Conservation (phyloP, 2,113 vertebrate genomes). For the Chaenocephalus aceratus region DNA sequence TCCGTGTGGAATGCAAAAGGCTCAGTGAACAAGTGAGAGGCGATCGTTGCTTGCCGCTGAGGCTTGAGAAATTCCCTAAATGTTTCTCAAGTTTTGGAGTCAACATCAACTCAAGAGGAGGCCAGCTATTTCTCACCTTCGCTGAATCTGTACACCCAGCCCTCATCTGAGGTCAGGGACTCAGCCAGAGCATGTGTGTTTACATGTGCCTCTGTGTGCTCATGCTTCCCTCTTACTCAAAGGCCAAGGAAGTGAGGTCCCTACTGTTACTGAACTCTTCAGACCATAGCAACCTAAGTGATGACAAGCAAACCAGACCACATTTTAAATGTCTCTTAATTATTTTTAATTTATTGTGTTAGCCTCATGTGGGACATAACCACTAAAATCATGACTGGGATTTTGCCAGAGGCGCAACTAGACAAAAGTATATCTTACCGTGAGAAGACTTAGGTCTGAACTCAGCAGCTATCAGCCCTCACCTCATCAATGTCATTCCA, state of each 20-base stretch:
- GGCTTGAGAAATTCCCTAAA: constrained; percentile 76
- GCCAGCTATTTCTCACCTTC: constrained; percentile 76
- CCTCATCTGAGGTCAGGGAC: constrained; percentile 47
- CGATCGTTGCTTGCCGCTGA: constrained; percentile 64
- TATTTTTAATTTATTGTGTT: constrained; percentile 33
- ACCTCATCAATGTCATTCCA: constrained; percentile 70
- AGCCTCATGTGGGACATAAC: neutral
- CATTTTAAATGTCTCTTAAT: constrained; percentile 40
- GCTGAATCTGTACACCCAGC: constrained; percentile 45
- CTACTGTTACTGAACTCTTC: constrained; percentile 13
- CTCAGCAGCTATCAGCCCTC: constrained; percentile 56
- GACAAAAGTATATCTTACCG: constrained; percentile 11
- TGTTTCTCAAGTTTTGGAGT: constrained; percentile 73
- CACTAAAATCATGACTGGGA: neutral
- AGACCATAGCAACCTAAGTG: constrained; percentile 9
- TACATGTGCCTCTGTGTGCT: constrained; percentile 35
- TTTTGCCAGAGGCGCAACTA: constrained; percentile 20
- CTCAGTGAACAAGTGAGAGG: constrained; percentile 34
- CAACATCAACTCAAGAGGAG: constrained; percentile 63
- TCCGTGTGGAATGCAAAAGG: constrained; percentile 28
- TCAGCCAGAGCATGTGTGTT: constrained; percentile 55
- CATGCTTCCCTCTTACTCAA: constrained; percentile 44
- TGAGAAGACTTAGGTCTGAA: constrained; percentile 45
- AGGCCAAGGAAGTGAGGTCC: constrained; percentile 16
- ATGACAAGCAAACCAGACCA: constrained; percentile 40